phyloP scores from a whole-genome alignment of 2,113 vertebrate species.

The Campylorhamphus procurvoides region DNA sequence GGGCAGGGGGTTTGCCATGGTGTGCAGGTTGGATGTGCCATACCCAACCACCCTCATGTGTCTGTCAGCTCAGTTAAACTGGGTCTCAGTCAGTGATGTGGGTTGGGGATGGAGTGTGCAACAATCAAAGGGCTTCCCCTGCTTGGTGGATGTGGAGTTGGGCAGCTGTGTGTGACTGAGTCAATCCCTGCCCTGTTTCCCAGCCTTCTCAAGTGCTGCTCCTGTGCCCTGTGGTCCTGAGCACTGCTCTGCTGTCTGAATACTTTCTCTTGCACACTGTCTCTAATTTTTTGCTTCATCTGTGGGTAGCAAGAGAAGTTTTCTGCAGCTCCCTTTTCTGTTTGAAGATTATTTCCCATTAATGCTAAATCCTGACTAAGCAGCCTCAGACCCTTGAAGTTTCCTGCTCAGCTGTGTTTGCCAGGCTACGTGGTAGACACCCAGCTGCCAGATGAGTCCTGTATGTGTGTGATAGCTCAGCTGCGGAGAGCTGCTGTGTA shows the following conservation, averaged over 20 bases:
- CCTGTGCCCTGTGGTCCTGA: neutral
- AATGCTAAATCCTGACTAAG: neutral
- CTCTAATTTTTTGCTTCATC: neutral
- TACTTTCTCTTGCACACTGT: fast-evolving
- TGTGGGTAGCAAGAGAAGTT: neutral
- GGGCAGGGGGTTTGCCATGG: neutral
- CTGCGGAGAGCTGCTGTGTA: neutral
- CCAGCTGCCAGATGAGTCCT: neutral
- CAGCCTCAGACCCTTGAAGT: neutral
- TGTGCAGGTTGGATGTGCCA: neutral
- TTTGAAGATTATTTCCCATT: neutral
- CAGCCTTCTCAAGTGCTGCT: neutral
- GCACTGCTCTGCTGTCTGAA: neutral
- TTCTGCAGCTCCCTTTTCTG: neutral
- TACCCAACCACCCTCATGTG: fast-evolving
- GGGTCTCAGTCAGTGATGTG: neutral
- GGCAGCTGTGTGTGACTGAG: neutral
- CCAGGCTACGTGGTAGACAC: neutral
- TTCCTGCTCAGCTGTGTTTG: constrained; percentile 27
- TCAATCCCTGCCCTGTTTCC: fast-evolving
- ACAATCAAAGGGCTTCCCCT: neutral
- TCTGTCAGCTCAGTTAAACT: neutral
- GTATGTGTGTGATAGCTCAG: neutral
- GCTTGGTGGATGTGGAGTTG: neutral
- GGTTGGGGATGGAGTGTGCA: neutral